phyloP scores from a whole-genome alignment of 2,888 invertebrate species.

The Caenorhabditis parvicauda region DNA sequence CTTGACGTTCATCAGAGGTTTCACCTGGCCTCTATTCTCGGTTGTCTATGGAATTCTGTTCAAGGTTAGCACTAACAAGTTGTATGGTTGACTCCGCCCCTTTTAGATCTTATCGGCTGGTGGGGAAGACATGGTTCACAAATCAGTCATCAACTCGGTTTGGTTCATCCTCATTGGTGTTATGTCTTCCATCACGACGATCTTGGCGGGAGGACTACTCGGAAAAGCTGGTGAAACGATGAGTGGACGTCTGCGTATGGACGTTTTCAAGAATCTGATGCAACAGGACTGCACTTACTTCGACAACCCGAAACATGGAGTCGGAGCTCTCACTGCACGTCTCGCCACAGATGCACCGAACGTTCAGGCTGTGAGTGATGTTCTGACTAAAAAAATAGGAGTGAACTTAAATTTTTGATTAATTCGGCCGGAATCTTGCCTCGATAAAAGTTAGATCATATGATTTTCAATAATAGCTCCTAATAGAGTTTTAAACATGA shows the following conservation, averaged over 20 bases:
- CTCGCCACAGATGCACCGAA: constrained; percentile 66
- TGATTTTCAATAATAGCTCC: no score
- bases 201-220: constrained; percentile 39
- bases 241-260: constrained; percentile 56
- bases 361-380: constrained; percentile 62
- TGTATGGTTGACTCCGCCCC: no score
- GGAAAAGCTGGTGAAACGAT: constrained; percentile 46
- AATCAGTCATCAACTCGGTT: constrained; percentile 33
- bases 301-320: constrained; percentile 63
- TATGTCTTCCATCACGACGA: constrained; percentile 34
- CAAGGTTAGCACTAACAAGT: constrained; percentile 20
- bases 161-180: constrained; percentile 34
- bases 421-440: no score
- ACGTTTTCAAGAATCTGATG: constrained; percentile 63
- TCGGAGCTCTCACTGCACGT: constrained; percentile 63
- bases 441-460: no score
- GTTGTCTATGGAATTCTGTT: constrained; percentile 56
- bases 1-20: constrained; percentile 41
- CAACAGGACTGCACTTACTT: constrained; percentile 65
- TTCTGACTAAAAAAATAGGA: no score
- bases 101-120: no score
- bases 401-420: no score
- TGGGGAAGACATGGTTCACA: constrained; percentile 15
- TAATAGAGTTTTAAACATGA: no score
- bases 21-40: constrained; percentile 54